A percentile compares a stretch with the other conserved stretches of the same genome.
Conservation (phyloP, 1,140 invertebrate species). For the Anastrepha ludens region DNA sequence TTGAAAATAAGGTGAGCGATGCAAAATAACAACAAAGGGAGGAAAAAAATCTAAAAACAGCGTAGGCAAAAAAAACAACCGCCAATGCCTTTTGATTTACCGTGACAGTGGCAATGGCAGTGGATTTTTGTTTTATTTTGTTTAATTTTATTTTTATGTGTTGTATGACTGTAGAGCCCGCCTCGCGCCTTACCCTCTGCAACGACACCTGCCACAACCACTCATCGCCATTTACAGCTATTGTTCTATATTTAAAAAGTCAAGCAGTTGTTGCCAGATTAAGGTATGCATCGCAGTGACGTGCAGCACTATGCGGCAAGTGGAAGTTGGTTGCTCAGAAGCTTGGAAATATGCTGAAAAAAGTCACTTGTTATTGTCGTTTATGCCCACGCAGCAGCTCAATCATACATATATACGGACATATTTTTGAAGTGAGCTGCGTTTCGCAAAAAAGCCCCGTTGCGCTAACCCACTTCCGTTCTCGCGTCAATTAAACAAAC, state of each 20-base stretch:
- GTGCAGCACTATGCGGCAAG: not conserved
- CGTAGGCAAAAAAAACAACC: conserved; percentile 2
- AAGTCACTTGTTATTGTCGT: not conserved
- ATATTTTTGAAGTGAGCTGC: too few relatives aligned
- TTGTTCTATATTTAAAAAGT: conserved; percentile 23
- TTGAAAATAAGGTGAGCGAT: conserved; percentile 10
- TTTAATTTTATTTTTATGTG: conserved; percentile 1
- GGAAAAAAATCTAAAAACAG: not conserved
- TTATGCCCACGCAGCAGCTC: not conserved
- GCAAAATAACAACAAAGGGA: not conserved
- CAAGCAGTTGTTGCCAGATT: not conserved
- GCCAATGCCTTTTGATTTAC: conserved; percentile 19
- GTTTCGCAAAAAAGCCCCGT: not conserved
- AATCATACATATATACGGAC: not conserved
- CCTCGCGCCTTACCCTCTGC: not conserved
- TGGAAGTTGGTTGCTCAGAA: not conserved
- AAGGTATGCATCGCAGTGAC: not conserved
- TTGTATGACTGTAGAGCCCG: too few relatives aligned
- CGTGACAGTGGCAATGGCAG: conserved; percentile 29
- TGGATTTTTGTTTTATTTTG: not conserved
- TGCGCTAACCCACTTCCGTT: conserved; percentile 34
- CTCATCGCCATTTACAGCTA: not conserved
- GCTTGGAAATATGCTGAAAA: not conserved
- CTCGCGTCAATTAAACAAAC: conserved; percentile 20
- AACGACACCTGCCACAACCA: not conserved